Base-by-base conservation (phyloP, 2,113 vertebrate genomes). In the Mormoops blainvillei region DNA sequence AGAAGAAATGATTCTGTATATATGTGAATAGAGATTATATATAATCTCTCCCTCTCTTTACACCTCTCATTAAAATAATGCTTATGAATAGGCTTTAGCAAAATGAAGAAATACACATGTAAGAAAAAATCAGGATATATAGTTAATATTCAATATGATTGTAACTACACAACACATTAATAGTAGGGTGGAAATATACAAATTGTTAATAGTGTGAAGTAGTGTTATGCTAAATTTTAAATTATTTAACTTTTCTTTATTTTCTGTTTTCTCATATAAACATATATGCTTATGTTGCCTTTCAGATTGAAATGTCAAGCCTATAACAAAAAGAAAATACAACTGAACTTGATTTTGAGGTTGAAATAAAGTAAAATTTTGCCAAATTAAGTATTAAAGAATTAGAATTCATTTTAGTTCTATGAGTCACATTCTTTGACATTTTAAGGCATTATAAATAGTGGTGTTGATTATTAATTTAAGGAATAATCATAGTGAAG, bases 401-500 rank as follows among this genome's bases (percentile, higher is more conserved):
- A 18, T n/a, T 71, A 50, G 19, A 10, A 20, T 15, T 5, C 4
- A 28, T 88, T 78, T 65, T 84, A 33, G 10, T 84, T 52, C 28
- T 73, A 0, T 38, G 76, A 86, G 13, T 83, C 22, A 85, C 0
- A 85, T 71, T 84, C 7, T 56, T 91, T 58, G 22, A 33, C 3
- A 33, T 74, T 77, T 94, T 73, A 36, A 58, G 2, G 3, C 5
- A 38, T 85, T 94, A 67, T 43, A 85, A 73, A 73, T 84, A 80
- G 71, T 94, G 94, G 91, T 95, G 26, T 61, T 31, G 28, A 61
- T 31, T 97, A 91, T 73, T 77, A 96, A 94, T 92, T 73, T 65
- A 41, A 94, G 93, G 45, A 96, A 94, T 70, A 97, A 91, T 80
- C 93, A 33, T 56, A 91, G 89, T 96, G 50, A 96, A 97, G 41